Evolutionary conservation across 2,888 invertebrate species (phyloP).

Genomic region (Sicus ferrugineus): DNA sequence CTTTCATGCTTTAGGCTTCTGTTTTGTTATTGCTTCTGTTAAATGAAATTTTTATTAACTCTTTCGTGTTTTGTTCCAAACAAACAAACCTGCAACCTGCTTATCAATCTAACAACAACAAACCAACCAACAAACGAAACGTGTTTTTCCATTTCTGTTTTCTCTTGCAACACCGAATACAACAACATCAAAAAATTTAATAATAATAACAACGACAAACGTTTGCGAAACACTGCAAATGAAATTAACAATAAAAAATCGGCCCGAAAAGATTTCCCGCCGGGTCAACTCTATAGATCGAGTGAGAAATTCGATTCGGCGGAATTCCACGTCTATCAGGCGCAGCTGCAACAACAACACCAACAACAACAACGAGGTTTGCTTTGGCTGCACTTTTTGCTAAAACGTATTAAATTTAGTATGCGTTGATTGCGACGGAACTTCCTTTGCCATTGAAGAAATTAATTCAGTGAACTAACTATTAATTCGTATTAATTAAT

Average conservation of each 20-base stretch:
- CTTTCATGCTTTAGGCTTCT: neutral
- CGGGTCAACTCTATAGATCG: constrained; percentile 71
- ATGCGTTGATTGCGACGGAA: constrained; percentile 6
- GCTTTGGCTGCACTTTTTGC: constrained; percentile 44
- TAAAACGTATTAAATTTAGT: constrained; percentile 4
- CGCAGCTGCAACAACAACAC: constrained; percentile 33
- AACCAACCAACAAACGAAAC: neutral
- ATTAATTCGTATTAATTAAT: neutral
- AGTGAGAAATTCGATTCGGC: constrained; percentile 72
- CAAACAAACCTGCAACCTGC: neutral
- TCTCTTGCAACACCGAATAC: neutral
- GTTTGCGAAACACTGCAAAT: too few relatives aligned
- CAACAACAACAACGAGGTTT: constrained; percentile 59
- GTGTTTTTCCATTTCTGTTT: neutral
- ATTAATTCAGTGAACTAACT: neutral
- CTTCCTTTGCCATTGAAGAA: neutral
- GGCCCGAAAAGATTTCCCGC: constrained; percentile 64
- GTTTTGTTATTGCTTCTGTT: neutral
- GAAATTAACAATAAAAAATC: constrained; percentile 4
- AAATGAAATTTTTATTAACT: neutral
- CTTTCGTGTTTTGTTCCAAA: neutral
- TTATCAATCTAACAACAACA: neutral
- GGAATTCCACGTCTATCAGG: constrained; percentile 67
- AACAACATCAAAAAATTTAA: constrained; percentile 11
- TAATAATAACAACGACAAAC: constrained; percentile 16